Evolutionary conservation across 1,140 invertebrate species (phyloP), one percentile per base, ranked within the genome.

Genomic region (Ooceraea biroi): DNA sequence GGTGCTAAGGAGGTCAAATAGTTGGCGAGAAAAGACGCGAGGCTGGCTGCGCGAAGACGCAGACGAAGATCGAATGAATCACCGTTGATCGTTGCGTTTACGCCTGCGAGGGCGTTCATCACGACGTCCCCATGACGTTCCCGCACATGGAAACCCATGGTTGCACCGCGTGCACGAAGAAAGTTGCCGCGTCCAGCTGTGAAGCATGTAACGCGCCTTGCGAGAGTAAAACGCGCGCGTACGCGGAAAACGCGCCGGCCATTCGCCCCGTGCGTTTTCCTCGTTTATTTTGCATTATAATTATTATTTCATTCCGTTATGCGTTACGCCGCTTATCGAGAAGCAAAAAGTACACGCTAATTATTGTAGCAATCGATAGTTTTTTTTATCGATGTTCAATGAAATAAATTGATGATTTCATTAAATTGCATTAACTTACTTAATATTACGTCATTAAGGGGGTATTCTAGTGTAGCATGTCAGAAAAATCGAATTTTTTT

Each of bases 51-150:
- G n/a, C n/a, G n/a, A n/a, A n/a, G n/a, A 36, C 61, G 63, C 12
- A 36, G 68, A 65, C 52, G 11, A 50, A 52, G 48, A 83, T 83
- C 74, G 74, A 84, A 50, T 85, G 83, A 85, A 78, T 88, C 80
- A 78, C n/a, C 30, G 25, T 14, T 22, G 36, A 65, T 52, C 30
- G 52, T 52, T 30, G 25, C 41, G 46, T 86, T 83, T 78, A 82
- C 46, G 41, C 17, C 48, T 52, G 83, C 60, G 69, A 66, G 76
- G 83, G 83, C 83, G 82, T 83, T 71, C 78, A 50, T 65, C 48
- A 22, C 63, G 44, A n/a, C n/a, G n/a, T n/a, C 61, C 73, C 19
- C 48, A 27, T 57, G 48, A 41, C 50, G 36, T 65, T 30, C 44
- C 48, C 60, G n/a, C 58, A n/a, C 41, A 60, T 55, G 46, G 52